Evolutionary conservation across 1,140 invertebrate genomes (phyloP).

Genomic region (Bilobella aurantiaca): DNA sequence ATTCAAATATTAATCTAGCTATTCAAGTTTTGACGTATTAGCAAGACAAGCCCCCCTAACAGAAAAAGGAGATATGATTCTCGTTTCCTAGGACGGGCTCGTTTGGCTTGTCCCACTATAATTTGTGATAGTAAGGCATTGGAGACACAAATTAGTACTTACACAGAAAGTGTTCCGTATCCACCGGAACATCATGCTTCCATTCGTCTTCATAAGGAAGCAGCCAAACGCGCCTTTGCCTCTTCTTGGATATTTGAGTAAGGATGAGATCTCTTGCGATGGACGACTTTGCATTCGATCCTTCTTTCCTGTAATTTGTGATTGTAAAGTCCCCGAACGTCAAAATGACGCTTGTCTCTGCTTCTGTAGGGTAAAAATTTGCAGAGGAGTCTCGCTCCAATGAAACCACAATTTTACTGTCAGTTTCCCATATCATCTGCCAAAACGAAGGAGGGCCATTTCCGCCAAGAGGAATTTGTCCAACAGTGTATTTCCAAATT

Average conservation of each 20-base stretch:
- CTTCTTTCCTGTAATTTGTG: slow-evolving; percentile 23
- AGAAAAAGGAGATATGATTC: no score
- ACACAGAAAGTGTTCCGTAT: slow-evolving; percentile 35
- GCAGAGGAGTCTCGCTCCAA: slow-evolving; percentile 43
- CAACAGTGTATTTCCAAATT: slow-evolving; percentile 72
- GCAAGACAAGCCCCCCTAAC: no score
- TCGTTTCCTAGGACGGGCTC: no score
- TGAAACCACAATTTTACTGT: slow-evolving; percentile 59
- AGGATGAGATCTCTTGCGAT: slow-evolving; percentile 31
- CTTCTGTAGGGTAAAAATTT: slow-evolving; percentile 50
- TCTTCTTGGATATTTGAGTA: slow-evolving; percentile 26
- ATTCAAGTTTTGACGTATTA: no score
- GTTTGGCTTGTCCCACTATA: no score
- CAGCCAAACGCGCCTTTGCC: slow-evolving; percentile 34
- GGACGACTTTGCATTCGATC: slow-evolving; percentile 14
- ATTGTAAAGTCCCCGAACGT: slow-evolving; percentile 44
- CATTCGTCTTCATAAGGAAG: slow-evolving; percentile 35
- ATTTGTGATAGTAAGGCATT: no score
- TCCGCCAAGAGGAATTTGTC: slow-evolving; percentile 57
- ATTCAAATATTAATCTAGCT: no score
- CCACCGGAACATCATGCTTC: slow-evolving; percentile 34
- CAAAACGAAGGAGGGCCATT: slow-evolving; percentile 57
- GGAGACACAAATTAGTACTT: no score
- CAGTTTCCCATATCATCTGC: slow-evolving; percentile 75
- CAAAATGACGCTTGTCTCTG: slow-evolving; percentile 44